Evolutionary conservation across 2,888 invertebrate genomes (phyloP).

Genomic region (Allygus modestus): DNA sequence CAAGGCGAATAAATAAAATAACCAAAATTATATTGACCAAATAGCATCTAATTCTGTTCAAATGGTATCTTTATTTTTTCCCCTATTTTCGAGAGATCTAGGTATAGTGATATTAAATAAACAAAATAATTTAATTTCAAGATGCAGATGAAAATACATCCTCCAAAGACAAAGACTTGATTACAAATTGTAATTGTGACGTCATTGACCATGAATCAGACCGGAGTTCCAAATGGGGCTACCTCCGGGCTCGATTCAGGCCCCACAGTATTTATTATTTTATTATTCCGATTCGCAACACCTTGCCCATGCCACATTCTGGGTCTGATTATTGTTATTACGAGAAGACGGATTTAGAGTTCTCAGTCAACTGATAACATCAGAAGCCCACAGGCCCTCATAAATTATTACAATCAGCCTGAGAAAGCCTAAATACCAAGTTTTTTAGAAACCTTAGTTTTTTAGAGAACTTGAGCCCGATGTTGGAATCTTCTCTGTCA

Average conservation of each 20-base stretch:
- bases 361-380: neutral
- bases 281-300: conserved; percentile 19
- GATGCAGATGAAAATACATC: too few relatives aligned
- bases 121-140: too few relatives aligned
- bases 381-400: neutral
- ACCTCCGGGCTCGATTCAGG: neutral
- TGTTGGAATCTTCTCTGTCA: too few relatives aligned
- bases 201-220: neutral
- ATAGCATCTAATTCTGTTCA: too few relatives aligned
- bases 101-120: too few relatives aligned
- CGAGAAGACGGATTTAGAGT: neutral
- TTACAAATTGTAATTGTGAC: too few relatives aligned
- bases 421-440: neutral
- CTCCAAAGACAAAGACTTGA: too few relatives aligned
- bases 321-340: conserved; percentile 5
- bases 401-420: conserved; percentile 20
- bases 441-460: neutral
- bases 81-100: too few relatives aligned
- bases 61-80: too few relatives aligned
- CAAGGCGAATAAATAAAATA: too few relatives aligned
- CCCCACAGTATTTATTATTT: neutral
- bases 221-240: neutral
- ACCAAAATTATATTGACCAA: too few relatives aligned
- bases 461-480: too few relatives aligned
- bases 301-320: neutral